phyloP scores from a whole-genome alignment of 1,140 invertebrate species.

The Bradysia coprophila region DNA sequence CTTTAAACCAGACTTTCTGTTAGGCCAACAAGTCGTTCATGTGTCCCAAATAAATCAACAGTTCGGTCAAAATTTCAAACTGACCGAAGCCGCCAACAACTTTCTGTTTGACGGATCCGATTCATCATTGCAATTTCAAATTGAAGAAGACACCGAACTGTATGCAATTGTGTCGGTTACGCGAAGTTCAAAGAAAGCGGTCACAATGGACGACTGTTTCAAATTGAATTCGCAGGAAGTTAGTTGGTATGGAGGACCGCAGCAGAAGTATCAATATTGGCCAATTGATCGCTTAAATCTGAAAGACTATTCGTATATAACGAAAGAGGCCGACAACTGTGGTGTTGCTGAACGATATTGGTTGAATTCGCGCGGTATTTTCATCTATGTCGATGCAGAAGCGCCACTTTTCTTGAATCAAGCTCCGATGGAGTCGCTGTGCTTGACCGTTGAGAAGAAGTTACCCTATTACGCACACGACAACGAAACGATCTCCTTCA shows the following conservation, averaged over 20 bases:
- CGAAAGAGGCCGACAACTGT: conserved; percentile 39
- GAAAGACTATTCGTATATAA: conserved; percentile 36
- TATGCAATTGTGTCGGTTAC: neutral
- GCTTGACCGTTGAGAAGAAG: conserved; percentile 34
- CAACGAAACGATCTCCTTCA: conserved; percentile 22
- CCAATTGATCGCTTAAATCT: conserved; percentile 40
- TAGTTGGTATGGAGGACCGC: conserved; percentile 40
- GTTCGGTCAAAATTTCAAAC: too few relatives aligned
- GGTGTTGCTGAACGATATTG: conserved; percentile 57
- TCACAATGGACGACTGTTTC: neutral
- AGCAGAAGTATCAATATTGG: conserved; percentile 39
- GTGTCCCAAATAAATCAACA: too few relatives aligned
- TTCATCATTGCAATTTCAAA: too few relatives aligned
- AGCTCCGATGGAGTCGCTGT: conserved; percentile 35
- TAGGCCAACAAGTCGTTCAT: too few relatives aligned
- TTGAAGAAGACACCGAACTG: neutral
- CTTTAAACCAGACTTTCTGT: too few relatives aligned
- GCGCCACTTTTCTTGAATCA: conserved; percentile 54
- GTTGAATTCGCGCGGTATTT: conserved; percentile 47
- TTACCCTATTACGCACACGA: conserved; percentile 28
- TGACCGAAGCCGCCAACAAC: too few relatives aligned
- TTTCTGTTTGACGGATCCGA: too few relatives aligned
- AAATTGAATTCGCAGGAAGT: neutral
- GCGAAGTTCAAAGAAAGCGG: neutral
- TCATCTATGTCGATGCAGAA: conserved; percentile 36